These are phyloP conservation scores for Alectoris magna DNA, from an alignment of 2,797 vertebrate genomes.

Conservation along the genomic window DNA sequence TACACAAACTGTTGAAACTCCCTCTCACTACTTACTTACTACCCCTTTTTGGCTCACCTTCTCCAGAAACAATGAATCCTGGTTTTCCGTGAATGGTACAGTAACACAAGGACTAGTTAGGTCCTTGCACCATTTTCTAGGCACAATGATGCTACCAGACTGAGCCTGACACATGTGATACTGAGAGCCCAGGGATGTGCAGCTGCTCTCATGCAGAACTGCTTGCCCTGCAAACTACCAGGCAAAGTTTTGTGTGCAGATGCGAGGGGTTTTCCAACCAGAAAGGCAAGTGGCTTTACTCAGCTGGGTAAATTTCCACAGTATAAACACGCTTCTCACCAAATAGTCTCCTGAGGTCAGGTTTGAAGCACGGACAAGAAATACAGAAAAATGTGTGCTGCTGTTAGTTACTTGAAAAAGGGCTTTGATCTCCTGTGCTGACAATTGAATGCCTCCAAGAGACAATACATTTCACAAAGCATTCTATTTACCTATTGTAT, in stretches of 20 bases:
- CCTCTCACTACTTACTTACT: neutral
- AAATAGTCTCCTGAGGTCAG: neutral
- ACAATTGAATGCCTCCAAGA: neutral
- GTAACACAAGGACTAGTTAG: neutral
- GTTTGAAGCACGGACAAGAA: neutral
- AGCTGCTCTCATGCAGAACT: neutral
- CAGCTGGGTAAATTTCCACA: neutral
- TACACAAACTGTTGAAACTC: neutral
- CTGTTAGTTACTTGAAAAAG: neutral
- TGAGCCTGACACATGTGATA: rapidly evolving
- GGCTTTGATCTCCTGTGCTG: conserved; percentile 3
- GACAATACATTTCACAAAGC: neutral
- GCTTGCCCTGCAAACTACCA: neutral
- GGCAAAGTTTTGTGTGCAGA: rapidly evolving
- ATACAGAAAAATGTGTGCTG: neutral
- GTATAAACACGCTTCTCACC: neutral
- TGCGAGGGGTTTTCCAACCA: neutral
- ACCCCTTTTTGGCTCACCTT: neutral
- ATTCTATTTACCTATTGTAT: neutral
- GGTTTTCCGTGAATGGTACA: neutral
- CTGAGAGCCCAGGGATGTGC: rapidly evolving
- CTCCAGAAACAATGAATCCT: neutral
- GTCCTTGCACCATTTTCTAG: rapidly evolving
- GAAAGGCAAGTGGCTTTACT: neutral
- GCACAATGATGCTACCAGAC: neutral